Evolutionary conservation across 2,113 vertebrate genomes (phyloP).

Genomic region (Macquaria ambigua): DNA sequence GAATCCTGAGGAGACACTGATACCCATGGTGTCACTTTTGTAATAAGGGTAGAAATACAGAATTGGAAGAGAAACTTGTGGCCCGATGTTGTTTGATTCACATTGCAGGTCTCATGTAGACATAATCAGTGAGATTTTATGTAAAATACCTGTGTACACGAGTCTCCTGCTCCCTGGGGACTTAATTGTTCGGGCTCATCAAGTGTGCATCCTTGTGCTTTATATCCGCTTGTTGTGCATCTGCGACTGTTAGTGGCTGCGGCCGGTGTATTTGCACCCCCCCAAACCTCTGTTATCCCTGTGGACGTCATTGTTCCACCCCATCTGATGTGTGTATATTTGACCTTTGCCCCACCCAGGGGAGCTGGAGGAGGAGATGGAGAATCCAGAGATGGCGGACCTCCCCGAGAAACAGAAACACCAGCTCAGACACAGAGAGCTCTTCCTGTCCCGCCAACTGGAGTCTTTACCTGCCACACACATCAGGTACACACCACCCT

Average conservation of each 20-base stretch:
- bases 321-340: conserved; percentile 45
- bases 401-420: conserved; percentile 96
- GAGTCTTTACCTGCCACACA: conserved; percentile 97
- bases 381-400: conserved; percentile 94
- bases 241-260: conserved; percentile 28
- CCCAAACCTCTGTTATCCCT: background rate
- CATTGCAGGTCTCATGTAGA: background rate
- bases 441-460: conserved; percentile 95
- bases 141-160: conserved; percentile 23
- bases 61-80: background rate
- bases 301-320: conserved; percentile 49
- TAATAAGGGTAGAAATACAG: background rate
- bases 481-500: conserved; percentile 87
- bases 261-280: conserved; percentile 12
- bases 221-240: conserved; percentile 21
- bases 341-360: conserved; percentile 81
- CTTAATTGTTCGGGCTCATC: conserved; percentile 57
- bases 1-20: background rate
- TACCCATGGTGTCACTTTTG: background rate
- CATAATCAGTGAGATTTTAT: conserved; percentile 24
- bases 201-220: conserved; percentile 36
- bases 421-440: conserved; percentile 94
- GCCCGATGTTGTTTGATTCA: conserved; percentile 1
- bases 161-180: conserved; percentile 10
- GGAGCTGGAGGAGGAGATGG: conserved; percentile 97